These are phyloP conservation scores for Xiphias gladius DNA, from an alignment of 2,113 vertebrate species.

Conservation along the genomic window DNA sequence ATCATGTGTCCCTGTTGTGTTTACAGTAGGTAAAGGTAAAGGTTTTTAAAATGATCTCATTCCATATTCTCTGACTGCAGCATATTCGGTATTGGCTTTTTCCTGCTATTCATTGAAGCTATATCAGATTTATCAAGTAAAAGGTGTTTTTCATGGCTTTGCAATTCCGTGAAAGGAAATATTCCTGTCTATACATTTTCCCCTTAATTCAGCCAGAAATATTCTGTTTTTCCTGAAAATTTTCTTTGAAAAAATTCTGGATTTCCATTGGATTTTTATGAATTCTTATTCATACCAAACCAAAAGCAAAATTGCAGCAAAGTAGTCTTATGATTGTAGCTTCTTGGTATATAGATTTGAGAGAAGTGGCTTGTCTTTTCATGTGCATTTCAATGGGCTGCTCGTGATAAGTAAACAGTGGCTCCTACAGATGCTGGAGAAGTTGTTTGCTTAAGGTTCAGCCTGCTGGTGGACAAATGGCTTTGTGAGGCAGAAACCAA, in stretches of 20 bases:
- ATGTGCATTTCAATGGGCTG: slow-evolving; percentile 12
- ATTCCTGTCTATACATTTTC: background rate
- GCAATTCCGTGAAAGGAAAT: background rate
- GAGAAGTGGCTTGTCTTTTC: slow-evolving; percentile 21
- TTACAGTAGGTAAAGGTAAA: too few species aligned
- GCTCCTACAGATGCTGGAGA: slow-evolving; percentile 34
- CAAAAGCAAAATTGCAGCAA: slow-evolving; percentile 1
- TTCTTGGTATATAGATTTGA: background rate
- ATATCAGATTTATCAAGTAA: background rate
- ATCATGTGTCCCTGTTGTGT: too few species aligned
- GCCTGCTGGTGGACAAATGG: slow-evolving; percentile 47
- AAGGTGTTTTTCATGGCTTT: background rate
- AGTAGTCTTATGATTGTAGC: background rate
- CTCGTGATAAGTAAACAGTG: slow-evolving; percentile 41
- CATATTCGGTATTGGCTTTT: too few species aligned
- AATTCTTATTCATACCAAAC: background rate
- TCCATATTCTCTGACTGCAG: too few species aligned
- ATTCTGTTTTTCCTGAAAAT: background rate
- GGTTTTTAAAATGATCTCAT: too few species aligned
- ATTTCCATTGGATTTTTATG: background rate
- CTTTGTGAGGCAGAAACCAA: slow-evolving; percentile 32
- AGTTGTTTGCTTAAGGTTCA: slow-evolving; percentile 60
- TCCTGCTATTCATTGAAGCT: background rate
- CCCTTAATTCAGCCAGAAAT: background rate
- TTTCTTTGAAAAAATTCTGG: too few species aligned